Conservation (phyloP, 2,888 invertebrate species). For the Lithophane ornitopus region DNA sequence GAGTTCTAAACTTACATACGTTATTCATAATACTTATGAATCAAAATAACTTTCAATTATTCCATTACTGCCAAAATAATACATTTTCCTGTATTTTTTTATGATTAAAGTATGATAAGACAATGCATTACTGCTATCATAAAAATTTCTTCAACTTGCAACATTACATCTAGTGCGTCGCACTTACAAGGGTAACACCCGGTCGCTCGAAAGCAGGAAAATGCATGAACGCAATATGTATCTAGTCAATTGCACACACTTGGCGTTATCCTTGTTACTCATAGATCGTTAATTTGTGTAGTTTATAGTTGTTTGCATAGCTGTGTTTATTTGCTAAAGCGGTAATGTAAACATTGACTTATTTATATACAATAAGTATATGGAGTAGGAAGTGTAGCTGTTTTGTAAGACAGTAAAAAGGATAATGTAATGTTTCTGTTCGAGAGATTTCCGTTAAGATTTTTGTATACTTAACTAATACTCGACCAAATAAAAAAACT, state of each 20-base stretch:
- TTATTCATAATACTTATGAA: background rate
- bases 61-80: background rate
- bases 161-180: background rate
- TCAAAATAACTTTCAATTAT: background rate
- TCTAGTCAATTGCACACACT: slow-evolving; percentile 23
- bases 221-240: slow-evolving; percentile 9
- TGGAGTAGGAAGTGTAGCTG: slow-evolving; percentile 12
- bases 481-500: too few species aligned
- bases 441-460: background rate
- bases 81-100: background rate
- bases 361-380: background rate
- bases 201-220: slow-evolving; percentile 61
- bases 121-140: background rate
- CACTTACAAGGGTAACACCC: slow-evolving; percentile 51
- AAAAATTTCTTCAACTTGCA: slow-evolving; percentile 9
- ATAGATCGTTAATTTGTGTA: slow-evolving; percentile 25
- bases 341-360: slow-evolving; percentile 34
- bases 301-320: slow-evolving; percentile 26
- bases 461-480: too few species aligned
- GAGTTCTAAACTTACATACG: background rate
- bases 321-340: slow-evolving; percentile 35
- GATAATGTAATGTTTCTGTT: slow-evolving; percentile 11
- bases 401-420: slow-evolving; percentile 8
- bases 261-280: slow-evolving; percentile 47
- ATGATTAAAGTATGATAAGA: background rate